Percentiles rank a stretch among this genome's conserved stretches.
These are phyloP conservation scores for Euschistus heros DNA, from an alignment of 1,140 invertebrate genomes.

Conservation along the genomic window DNA sequence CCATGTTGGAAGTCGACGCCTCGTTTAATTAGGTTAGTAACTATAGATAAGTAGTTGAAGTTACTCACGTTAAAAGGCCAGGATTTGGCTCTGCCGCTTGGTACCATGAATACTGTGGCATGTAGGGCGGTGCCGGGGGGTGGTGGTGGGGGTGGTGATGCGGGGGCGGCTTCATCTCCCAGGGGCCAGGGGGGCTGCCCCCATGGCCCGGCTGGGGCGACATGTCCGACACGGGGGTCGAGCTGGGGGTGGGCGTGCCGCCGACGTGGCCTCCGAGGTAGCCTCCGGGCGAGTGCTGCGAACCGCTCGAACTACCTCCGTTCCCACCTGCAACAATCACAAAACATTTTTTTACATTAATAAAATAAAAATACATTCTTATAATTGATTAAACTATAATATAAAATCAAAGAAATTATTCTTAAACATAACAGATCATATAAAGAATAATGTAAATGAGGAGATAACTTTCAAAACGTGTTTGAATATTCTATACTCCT, in stretches of 20 bases:
- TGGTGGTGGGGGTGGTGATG: slow-evolving; percentile 48
- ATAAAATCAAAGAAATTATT: no score
- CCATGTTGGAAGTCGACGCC: no score
- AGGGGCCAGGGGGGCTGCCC: slow-evolving; percentile 43
- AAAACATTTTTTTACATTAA: not conserved
- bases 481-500: no score
- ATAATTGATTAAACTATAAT: no score
- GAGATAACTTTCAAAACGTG: no score
- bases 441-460: no score
- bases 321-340: slow-evolving; percentile 13
- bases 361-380: not conserved
- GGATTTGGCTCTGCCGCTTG: slow-evolving; percentile 51
- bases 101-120: slow-evolving; percentile 67
- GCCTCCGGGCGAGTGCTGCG: slow-evolving; percentile 33
- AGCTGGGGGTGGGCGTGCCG: slow-evolving; percentile 36
- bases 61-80: slow-evolving; percentile 57
- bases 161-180: slow-evolving; percentile 59
- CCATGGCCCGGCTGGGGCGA: slow-evolving; percentile 44
- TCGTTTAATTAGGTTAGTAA: no score
- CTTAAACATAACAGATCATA: no score
- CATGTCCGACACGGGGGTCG: slow-evolving; percentile 46
- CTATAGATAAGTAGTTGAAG: no score
- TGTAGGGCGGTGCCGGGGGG: slow-evolving; percentile 41
- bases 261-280: slow-evolving; percentile 30
- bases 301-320: slow-evolving; percentile 27